These are phyloP conservation scores for Megaceryle torquata DNA, from an alignment of 2,113 vertebrate genomes.

Conservation along the genomic window DNA sequence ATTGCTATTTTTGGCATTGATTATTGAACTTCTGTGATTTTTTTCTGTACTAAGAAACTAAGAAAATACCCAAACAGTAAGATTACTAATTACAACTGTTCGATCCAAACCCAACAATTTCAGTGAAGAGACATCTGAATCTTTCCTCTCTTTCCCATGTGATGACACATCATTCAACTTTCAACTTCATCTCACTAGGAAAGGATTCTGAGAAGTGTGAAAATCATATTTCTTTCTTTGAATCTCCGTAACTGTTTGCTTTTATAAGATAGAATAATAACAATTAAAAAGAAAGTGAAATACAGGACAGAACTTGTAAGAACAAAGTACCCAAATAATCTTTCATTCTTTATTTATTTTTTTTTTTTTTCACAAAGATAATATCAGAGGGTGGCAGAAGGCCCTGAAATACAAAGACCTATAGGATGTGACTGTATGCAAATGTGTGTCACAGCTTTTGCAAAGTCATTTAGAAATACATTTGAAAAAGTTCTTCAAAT, in stretches of 20 bases:
- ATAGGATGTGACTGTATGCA: background rate
- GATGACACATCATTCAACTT: background rate
- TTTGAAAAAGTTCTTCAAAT: background rate
- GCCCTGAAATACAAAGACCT: background rate
- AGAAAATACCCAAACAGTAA: background rate
- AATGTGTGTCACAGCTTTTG: background rate
- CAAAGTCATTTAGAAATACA: background rate
- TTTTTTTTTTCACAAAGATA: background rate
- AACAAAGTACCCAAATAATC: background rate
- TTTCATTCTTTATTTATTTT: background rate
- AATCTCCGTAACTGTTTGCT: background rate
- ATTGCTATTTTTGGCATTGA: background rate
- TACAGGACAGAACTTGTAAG: background rate
- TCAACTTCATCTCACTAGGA: background rate
- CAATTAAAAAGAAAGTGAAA: background rate
- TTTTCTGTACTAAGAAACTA: background rate
- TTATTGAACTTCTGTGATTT: background rate
- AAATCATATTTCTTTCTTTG: background rate
- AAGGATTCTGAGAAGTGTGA: background rate
- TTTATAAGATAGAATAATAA: background rate
- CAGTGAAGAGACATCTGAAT: background rate
- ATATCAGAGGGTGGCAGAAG: background rate
- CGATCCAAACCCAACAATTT: background rate
- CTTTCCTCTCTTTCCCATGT: background rate
- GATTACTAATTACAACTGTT: background rate